phyloP scores from a whole-genome alignment of 1,140 invertebrate genomes.

The Tetragnatha versicolor region DNA sequence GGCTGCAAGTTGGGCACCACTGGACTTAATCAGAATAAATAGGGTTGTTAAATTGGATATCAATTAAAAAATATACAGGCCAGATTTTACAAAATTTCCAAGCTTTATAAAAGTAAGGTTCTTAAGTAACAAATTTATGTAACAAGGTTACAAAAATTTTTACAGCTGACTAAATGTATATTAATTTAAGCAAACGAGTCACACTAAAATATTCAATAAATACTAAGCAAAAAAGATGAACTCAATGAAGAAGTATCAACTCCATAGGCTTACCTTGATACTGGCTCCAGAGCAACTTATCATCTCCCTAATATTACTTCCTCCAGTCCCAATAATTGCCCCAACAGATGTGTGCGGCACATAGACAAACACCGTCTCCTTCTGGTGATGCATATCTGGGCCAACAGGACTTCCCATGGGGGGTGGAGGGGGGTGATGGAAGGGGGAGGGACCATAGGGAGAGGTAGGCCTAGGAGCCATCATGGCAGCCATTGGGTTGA shows the following conservation, averaged over 20 bases:
- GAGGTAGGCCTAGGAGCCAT: constrained; percentile 59
- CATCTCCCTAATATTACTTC: constrained; percentile 93
- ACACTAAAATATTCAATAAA: too few relatives aligned
- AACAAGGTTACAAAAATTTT: too few relatives aligned
- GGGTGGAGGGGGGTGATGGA: background rate
- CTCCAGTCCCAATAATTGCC: constrained; percentile 95
- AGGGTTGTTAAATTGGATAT: too few relatives aligned
- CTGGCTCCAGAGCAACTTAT: constrained; percentile 93
- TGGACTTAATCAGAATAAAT: too few relatives aligned
- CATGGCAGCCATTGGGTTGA: constrained; percentile 65
- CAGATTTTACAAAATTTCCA: too few relatives aligned
- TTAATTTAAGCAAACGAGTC: too few relatives aligned
- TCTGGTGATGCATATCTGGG: constrained; percentile 62
- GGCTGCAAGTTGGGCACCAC: too few relatives aligned
- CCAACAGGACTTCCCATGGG: background rate
- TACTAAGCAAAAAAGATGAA: too few relatives aligned
- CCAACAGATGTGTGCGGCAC: constrained; percentile 96
- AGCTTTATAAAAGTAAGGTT: too few relatives aligned
- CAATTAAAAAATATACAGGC: too few relatives aligned
- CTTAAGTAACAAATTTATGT: too few relatives aligned
- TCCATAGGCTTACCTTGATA: constrained; percentile 70
- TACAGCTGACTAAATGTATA: too few relatives aligned
- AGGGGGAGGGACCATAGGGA: background rate
- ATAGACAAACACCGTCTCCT: constrained; percentile 88
- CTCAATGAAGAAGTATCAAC: background rate